These are phyloP conservation scores for Monoplex corrugatus DNA, from an alignment of 2,888 invertebrate genomes.

Conservation along the genomic window DNA sequence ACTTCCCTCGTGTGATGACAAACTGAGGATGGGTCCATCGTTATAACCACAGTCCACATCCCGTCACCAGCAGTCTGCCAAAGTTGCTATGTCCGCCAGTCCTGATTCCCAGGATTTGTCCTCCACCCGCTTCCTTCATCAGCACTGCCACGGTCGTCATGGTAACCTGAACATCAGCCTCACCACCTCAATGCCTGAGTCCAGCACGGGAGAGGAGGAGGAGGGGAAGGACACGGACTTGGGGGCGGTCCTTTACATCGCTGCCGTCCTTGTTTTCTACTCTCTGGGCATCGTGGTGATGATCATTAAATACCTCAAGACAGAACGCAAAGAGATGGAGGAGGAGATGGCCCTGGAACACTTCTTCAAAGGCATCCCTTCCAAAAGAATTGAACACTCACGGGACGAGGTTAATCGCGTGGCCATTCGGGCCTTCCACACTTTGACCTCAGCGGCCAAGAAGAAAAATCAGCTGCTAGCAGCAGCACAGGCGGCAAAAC, in stretches of 20 bases:
- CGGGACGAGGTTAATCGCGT: constrained; percentile 69
- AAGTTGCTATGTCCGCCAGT: not conserved
- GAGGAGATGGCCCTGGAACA: constrained; percentile 69
- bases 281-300: constrained; percentile 72
- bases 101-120: not conserved
- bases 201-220: constrained; percentile 15
- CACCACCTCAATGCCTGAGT: not conserved
- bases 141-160: constrained; percentile 19
- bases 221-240: constrained; percentile 60
- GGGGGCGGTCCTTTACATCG: constrained; percentile 73
- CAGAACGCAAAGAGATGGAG: constrained; percentile 68
- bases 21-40: no score
- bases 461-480: constrained; percentile 47
- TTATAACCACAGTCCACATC: no score
- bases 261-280: constrained; percentile 72
- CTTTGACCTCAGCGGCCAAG: constrained; percentile 65
- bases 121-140: not conserved
- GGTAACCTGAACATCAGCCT: not conserved
- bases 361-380: constrained; percentile 72
- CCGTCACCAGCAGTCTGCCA: no score
- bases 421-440: constrained; percentile 73
- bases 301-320: constrained; percentile 73
- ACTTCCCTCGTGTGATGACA: no score
- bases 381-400: constrained; percentile 64
- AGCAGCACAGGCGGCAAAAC: not conserved